Evolutionary conservation across 2,888 invertebrate species (phyloP).

Genomic region (Clunio marinus): DNA sequence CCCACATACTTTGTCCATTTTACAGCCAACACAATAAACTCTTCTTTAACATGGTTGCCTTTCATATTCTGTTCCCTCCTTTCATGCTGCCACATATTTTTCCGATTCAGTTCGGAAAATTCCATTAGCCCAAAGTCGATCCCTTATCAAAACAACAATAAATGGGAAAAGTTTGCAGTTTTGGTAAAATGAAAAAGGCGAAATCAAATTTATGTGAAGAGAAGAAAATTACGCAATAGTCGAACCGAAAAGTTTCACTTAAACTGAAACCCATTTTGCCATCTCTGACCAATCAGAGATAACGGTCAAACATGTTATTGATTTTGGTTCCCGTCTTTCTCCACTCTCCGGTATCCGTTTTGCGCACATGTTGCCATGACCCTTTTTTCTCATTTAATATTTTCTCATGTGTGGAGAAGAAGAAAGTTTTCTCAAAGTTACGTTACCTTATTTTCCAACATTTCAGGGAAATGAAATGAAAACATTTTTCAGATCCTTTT

Average conservation of each 20-base stretch:
- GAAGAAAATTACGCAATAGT: not conserved
- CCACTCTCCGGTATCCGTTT: constrained; percentile 24
- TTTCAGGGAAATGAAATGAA: constrained; percentile 19
- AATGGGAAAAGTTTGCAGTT: constrained; percentile 34
- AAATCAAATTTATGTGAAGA: not conserved
- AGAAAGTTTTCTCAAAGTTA: constrained; percentile 7
- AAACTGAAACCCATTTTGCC: not conserved
- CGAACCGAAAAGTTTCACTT: not conserved
- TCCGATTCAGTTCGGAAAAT: constrained; percentile 25
- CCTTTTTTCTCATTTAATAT: constrained; percentile 32
- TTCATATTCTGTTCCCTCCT: not conserved
- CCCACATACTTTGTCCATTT: constrained; percentile 32
- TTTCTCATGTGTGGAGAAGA: constrained; percentile 15
- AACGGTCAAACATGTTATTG: constrained; percentile 32
- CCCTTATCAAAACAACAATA: constrained; percentile 38
- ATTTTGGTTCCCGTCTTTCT: constrained; percentile 8
- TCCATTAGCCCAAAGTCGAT: constrained; percentile 37
- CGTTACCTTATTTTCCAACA: constrained; percentile 16
- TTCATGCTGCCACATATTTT: not conserved
- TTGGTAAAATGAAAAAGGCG: constrained; percentile 21
- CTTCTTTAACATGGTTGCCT: not conserved
- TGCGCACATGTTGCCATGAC: constrained; percentile 31
- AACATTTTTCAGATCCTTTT: constrained; percentile 27
- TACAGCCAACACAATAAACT: not conserved
- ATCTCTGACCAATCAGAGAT: constrained; percentile 33